phyloP scores from a whole-genome alignment of 2,797 vertebrate genomes.

The Epinephelus awoara region DNA sequence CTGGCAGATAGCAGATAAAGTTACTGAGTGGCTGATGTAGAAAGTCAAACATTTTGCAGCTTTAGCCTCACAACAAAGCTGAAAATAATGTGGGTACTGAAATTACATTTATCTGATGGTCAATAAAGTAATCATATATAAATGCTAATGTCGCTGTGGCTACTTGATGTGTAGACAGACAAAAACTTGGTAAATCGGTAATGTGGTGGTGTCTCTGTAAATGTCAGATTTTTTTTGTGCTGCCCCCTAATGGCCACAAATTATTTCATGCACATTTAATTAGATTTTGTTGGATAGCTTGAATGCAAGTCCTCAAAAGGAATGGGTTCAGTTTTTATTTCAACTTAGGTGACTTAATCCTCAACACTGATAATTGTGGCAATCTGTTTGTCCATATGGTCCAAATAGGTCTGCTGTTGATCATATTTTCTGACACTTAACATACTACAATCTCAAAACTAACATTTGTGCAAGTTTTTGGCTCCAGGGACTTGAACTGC shows the following conservation, averaged over 20 bases:
- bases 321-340: constrained; percentile 3
- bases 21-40: not conserved
- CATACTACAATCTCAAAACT: constrained; percentile 29
- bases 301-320: not conserved
- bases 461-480: constrained; percentile 25
- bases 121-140: not conserved
- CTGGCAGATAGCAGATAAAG: not conserved
- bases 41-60: constrained; percentile 2
- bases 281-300: not conserved
- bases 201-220: not conserved
- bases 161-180: not conserved
- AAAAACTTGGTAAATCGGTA: not conserved
- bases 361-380: constrained; percentile 18
- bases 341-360: constrained; percentile 11
- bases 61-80: not conserved
- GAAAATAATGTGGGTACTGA: not conserved
- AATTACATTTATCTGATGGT: not conserved
- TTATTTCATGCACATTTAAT: not conserved
- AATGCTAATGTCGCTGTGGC: not conserved
- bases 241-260: constrained; percentile 53
- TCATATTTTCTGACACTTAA: constrained; percentile 37
- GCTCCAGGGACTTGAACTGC: constrained; percentile 26
- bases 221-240: not conserved
- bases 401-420: constrained; percentile 34
- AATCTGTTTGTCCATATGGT: constrained; percentile 6